Evolutionary conservation across 2,888 invertebrate species (phyloP), one percentile per base, ranked within the genome.

Genomic region (Diloba caeruleocephala): DNA sequence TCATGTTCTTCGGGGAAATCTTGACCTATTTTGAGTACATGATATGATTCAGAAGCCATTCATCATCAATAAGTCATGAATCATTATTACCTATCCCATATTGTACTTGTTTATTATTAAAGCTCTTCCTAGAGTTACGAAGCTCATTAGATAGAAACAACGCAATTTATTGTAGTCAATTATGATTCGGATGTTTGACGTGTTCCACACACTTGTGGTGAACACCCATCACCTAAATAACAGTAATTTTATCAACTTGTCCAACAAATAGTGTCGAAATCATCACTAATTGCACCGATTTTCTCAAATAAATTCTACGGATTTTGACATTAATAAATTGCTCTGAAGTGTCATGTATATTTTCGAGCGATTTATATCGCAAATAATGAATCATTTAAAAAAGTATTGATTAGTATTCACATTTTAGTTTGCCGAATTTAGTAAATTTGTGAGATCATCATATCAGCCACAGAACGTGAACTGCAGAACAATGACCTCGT

Each of bases 11-110:
- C 43, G 7, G 5, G 2, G 56, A 63, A 62, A 63, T 25, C 63
- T 51, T 57, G 42, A 57, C 19, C 45, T 56, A 56, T 56, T 61
- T 50, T 25, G 10, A 39, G 14, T 43, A 10, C 19, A 44, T 1
- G n/a, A n/a, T 17, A 28, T 50, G 50, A 56, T 17, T 62, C 29
- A 56, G 21, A 10, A 33, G 10, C 4, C 15, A 34, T 61, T 15
- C 38, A 62, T 56, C 61, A 63, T 45, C 33, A 48, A 1, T 10
- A 21, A 21, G 0, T 9, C n/a, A 41, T 62, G 62, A 62, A 48
- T 62, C 62, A 62, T 48, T 17, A 63, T 42, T 44, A 31, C 12
- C 32, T 56, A 36, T 36, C 26, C 26, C 17, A 26, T 33, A 4
- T 39, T 55, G 7, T 26, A 8, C 15, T 29, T 37, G 46, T 51